Evolutionary conservation across 2,113 vertebrate genomes (phyloP).

Genomic region (Litocranius walleri): DNA sequence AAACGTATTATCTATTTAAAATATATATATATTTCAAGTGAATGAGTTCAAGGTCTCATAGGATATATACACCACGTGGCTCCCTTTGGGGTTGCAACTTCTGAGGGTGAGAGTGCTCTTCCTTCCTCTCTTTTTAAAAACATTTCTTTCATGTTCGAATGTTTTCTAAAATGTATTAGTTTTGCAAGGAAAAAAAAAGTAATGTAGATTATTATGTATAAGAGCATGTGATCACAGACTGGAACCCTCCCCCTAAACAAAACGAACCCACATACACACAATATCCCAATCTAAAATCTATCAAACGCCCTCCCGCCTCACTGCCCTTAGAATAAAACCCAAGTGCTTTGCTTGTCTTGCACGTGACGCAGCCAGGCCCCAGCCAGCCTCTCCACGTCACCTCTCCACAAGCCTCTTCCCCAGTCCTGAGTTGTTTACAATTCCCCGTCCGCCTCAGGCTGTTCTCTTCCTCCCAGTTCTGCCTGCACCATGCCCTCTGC

Average conservation of each 20-base stretch:
- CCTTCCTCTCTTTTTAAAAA: background rate
- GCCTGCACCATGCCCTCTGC: background rate
- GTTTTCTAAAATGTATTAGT: slow-evolving; percentile 26
- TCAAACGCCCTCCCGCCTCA: background rate
- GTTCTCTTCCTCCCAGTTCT: background rate
- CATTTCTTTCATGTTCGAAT: background rate
- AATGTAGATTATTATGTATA: background rate
- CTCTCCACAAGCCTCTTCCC: background rate
- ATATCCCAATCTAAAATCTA: background rate
- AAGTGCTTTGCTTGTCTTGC: background rate
- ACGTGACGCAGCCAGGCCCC: background rate
- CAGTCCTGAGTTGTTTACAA: background rate
- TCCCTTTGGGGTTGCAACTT: background rate
- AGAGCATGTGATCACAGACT: background rate
- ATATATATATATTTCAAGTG: slow-evolving; percentile 16
- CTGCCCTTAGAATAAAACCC: background rate
- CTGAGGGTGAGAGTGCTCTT: background rate
- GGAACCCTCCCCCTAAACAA: background rate
- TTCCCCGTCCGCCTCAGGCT: background rate
- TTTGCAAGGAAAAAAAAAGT: slow-evolving; percentile 22
- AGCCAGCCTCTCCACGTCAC: background rate
- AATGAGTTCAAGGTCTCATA: background rate
- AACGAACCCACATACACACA: background rate
- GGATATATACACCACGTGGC: background rate
- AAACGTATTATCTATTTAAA: slow-evolving; percentile 24